Base-by-base conservation (phyloP, 2,797 vertebrate genomes). In the Fistularia commersonii region DNA sequence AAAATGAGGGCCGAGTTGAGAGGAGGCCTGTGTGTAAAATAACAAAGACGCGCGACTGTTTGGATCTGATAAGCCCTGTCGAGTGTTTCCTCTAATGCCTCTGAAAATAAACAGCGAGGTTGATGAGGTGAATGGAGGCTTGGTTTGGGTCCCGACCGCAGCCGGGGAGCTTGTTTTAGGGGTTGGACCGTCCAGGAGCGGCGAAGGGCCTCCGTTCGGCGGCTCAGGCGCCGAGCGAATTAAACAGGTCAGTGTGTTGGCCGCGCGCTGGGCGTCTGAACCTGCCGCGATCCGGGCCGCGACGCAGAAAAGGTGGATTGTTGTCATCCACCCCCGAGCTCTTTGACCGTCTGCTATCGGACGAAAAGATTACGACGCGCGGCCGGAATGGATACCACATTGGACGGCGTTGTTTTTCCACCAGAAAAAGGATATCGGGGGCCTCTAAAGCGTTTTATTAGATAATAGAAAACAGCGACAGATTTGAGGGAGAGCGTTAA, bases 1-100 rank as follows among this genome's bases (percentile, higher is more conserved):
- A 84, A 88, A 87, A 83, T 78, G 80, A 80, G 83, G 72, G n/a
- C 63, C 12, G 65, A 68, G 66, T 80, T 82, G 74, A 87, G 82
- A 83, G 69, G 76, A 83, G 84, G 68, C 60, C 73, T 85, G 81
- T 87, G 83, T 89, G 83, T 81, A 79, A 73, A 85, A 88, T 66
- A 87, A 87, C 86, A 88, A 86, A 83, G 83, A 88, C 71, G 77
- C 80, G 80, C 61, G 77, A 85, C 81, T 89, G 86, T 87, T 86
- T 79, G 75, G 73, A 87, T 89, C 80, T 88, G 89, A 89, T 89
- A 89, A 89, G 77, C 79, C 64, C 67, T 58, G 70, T 80, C 50
- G 75, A 87, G 84, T 81, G 76, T 87, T 87, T 87, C 83, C 85
- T 88, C 80, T 84, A 88, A 87, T 85, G 84, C 84, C 80, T 88